Evolutionary conservation across 2,113 vertebrate species (phyloP).

Genomic region (Quiscalus mexicanus): DNA sequence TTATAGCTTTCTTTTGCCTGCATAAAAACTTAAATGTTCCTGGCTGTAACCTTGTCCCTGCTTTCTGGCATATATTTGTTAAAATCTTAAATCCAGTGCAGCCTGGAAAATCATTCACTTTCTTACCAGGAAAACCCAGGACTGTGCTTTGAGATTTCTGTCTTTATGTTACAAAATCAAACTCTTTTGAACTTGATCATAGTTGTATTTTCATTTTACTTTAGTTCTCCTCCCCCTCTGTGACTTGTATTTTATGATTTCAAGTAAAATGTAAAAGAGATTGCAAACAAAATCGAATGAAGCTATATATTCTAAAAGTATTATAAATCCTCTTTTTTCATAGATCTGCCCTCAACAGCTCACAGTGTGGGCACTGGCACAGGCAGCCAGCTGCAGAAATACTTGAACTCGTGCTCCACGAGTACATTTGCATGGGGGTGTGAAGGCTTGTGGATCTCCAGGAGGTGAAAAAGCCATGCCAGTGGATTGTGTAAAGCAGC

Average conservation of each 20-base stretch:
- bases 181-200: neutral
- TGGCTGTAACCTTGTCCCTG: neutral
- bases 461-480: neutral
- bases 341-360: neutral
- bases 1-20: neutral
- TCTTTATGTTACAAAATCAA: neutral
- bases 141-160: neutral
- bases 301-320: neutral
- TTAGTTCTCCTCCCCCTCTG: neutral
- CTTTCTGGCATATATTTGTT: neutral
- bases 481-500: neutral
- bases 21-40: neutral
- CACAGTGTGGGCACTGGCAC: neutral
- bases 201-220: neutral
- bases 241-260: neutral
- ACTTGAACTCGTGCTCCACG: neutral
- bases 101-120: neutral
- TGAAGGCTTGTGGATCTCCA: neutral
- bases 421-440: fast-evolving
- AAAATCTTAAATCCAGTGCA: neutral
- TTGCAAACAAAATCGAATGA: neutral
- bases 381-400: neutral
- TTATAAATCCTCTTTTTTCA: neutral
- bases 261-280: neutral
- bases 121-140: neutral